A percentile compares a stretch with the other conserved stretches of the same genome.
These are phyloP conservation scores for Pseudochirops cupreus DNA, from an alignment of 2,797 vertebrate species.

Conservation along the genomic window DNA sequence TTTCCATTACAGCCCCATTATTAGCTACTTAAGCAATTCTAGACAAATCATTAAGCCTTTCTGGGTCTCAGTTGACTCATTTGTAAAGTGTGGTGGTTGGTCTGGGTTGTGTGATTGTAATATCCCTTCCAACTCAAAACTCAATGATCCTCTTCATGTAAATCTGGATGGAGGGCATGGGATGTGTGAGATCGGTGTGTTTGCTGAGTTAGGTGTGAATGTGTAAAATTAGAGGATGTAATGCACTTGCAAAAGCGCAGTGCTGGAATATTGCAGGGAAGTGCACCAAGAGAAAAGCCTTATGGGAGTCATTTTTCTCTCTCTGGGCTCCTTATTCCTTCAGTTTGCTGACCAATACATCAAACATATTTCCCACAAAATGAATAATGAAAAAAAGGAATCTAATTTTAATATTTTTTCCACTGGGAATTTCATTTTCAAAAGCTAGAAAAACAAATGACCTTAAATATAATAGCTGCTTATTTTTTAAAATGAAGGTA, in stretches of 20 bases:
- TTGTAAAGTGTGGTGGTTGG: neutral
- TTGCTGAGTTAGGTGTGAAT: neutral
- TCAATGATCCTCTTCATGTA: neutral
- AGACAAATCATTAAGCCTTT: neutral
- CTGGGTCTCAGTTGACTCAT: neutral
- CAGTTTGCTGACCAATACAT: neutral
- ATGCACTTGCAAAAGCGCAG: neutral
- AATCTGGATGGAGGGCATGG: neutral
- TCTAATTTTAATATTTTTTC: conserved; percentile 25
- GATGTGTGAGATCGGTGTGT: neutral
- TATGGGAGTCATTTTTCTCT: neutral
- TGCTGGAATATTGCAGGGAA: neutral
- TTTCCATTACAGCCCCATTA: neutral
- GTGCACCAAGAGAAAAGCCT: neutral
- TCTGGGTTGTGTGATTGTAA: neutral
- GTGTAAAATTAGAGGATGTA: neutral
- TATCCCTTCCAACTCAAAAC: neutral
- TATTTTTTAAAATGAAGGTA: neutral
- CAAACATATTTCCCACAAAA: neutral
- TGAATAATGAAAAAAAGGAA: conserved; percentile 8
- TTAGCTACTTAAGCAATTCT: neutral
- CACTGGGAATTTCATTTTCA: neutral
- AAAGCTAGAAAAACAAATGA: conserved; percentile 19
- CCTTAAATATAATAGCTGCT: neutral
- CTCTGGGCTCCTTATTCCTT: neutral